Evolutionary conservation across 2,888 invertebrate genomes (phyloP), one percentile per base, ranked within the genome.

Genomic region (Rotaria sp.): DNA sequence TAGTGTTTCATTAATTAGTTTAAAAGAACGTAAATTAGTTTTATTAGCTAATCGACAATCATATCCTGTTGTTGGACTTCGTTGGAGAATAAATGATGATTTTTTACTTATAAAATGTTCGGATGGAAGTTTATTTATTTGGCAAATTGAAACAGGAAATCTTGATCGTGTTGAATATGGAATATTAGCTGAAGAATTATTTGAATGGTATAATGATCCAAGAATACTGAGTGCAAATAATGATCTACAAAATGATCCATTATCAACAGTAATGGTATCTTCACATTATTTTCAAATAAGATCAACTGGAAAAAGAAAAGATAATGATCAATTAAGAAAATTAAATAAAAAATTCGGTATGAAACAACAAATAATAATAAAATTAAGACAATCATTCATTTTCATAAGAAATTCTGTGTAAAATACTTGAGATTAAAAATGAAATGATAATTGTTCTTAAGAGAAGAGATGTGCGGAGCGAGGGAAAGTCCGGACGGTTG

Each of bases 111-210:
- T 98, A 35, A 96, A 96, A 0, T 97, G 97, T 91, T 95, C 96
- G 15, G 98, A 99, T 91, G 97, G 97, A 4, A 96, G 97, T 0
- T 97, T 98, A 2, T 97, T 97, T 91, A 96, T 99, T 0, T 99
- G 99, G 99, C 98, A 99, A 93, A 98, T 99, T 97, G 99, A 99
- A 92, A 99, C 98, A 3, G 97, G 97, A 0, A 96, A 97, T 90
- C 92, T 99, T 89, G 98, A 99, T 91, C 93, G 98, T 85, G 97
- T 99, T 21, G 92, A 97, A 1, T 96, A 97, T 90, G 97, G 96
- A 84, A 95, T 97, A 92, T 94, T 96, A 87, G 97, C 97, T 0
- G 97, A 97, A 90, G 97, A 99, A 90, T 96, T 99, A 10, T 91
- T 99, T 85, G 94, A 94, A 85, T 98, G 98, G 0, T 98, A 97